A percentile compares a stretch with the other conserved stretches of the same genome.
phyloP scores from a whole-genome alignment of 2,888 invertebrate genomes.

The Mongoloraphidia duomilia region DNA sequence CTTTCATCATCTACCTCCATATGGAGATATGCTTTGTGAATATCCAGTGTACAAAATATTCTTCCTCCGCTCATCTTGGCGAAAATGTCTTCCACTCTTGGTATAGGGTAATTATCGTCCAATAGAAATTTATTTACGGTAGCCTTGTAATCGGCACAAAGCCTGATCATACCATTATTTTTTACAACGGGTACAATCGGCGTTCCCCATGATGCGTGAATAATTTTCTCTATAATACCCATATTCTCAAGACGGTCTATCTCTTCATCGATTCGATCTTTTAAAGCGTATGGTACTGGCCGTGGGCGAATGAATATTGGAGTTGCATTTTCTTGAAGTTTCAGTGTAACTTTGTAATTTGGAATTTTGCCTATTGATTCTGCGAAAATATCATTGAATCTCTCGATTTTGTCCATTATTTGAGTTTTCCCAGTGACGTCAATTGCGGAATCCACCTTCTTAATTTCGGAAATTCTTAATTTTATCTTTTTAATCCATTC shows the following conservation, averaged over 20 bases:
- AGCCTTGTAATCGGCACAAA: conserved; percentile 19
- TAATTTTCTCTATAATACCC: too few species aligned
- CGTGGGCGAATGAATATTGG: conserved; percentile 1
- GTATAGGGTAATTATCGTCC: conserved; percentile 13
- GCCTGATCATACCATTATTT: conserved; percentile 11
- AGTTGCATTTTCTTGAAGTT: neutral
- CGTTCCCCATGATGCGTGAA: conserved; percentile 15
- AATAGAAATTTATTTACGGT: conserved; percentile 15
- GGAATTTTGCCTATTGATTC: conserved; percentile 1
- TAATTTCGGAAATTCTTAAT: too few species aligned
- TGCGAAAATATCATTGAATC: neutral
- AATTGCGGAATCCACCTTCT: too few species aligned
- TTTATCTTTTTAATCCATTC: neutral
- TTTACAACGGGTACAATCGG: conserved; percentile 17
- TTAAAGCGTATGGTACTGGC: conserved; percentile 10
- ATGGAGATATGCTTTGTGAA: conserved; percentile 9
- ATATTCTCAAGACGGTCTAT: conserved; percentile 8
- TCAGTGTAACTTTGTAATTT: neutral
- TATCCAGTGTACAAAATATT: neutral
- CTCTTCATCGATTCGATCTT: conserved; percentile 6
- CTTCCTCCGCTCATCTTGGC: too few species aligned
- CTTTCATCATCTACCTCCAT: conserved; percentile 7
- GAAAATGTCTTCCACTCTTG: too few species aligned
- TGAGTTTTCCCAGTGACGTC: too few species aligned
- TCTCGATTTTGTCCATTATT: neutral